Base-by-base conservation (phyloP, 2,797 vertebrate species). In the Chlorospingus flavigularis region DNA sequence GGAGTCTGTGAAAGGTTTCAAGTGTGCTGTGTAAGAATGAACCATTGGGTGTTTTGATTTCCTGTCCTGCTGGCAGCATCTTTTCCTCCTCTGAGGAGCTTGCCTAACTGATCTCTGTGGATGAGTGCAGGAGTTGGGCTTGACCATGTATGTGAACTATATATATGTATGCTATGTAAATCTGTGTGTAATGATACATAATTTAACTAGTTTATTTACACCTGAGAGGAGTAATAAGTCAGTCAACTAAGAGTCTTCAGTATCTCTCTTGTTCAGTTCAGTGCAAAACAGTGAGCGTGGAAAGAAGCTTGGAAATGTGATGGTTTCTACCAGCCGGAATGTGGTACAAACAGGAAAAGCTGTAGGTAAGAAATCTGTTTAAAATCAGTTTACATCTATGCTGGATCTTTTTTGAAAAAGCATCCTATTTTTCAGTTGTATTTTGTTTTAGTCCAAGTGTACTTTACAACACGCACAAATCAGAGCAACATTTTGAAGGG, bases 251-350 rank as follows among this genome's bases (percentile, higher is more conserved):
- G n/a, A 78, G 47, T 60, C 30, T 80, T 90, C 66, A 86, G 37
- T 70, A 6, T 90, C 75, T 91, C 47, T 94, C 82, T 94, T 92
- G 17, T 76, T 92, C 96, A 99, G 99, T 97, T 99, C 99, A 47
- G 98, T 99, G 93, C 99, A 99, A 96, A 99, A 99, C 97, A 99
- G 99, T 61, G 99, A 99, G 92, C 98, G 99, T 63, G 99, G 99
- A 77, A 99, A 99, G 98, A 99, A 99, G 97, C 97, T 99, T 73
- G 99, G 99, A 16, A 99, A 98, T 37, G 99, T 98, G 73, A 98
- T 99, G 98, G 99, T 98, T 76, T 98, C 98, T 67, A 99, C 99
- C 33, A 99, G 99, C 79, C 98, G 99, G 73, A 99, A 98, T 37
- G 97, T 99, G 54, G 99, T 99, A 4, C 99, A 99, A 95, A 99